Evolutionary conservation across 2,797 vertebrate species (phyloP).

Genomic region (Chaetodon trifasciatus): DNA sequence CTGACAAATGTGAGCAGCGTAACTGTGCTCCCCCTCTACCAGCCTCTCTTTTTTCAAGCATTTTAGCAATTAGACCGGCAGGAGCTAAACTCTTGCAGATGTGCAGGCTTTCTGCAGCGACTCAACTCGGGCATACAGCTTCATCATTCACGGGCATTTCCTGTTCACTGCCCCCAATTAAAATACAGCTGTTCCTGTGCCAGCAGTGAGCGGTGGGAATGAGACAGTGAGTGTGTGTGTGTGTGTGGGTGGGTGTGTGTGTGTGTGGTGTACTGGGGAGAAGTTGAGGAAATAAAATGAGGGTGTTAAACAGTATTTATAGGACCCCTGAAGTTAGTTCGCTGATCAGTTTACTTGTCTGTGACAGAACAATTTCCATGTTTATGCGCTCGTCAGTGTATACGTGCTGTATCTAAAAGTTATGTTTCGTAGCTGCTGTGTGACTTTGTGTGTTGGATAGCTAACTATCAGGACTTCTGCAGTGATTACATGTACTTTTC

Average conservation of each 20-base stretch:
- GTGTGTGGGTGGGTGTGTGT: background rate
- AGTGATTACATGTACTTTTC: background rate
- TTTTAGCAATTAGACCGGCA: constrained; percentile 72
- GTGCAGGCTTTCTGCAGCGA: constrained; percentile 69
- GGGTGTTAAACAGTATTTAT: background rate
- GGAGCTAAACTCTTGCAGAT: constrained; percentile 87
- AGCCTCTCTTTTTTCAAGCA: background rate
- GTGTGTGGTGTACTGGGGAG: background rate
- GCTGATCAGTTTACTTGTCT: constrained; percentile 6
- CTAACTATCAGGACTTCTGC: background rate
- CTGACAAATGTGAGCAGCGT: constrained; percentile 39
- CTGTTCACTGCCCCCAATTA: constrained; percentile 80
- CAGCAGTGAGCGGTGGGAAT: constrained; percentile 57
- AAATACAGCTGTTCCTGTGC: constrained; percentile 77
- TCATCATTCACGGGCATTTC: constrained; percentile 85
- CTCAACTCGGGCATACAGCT: constrained; percentile 69
- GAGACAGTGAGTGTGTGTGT: constrained; percentile 21
- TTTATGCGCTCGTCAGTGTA: background rate
- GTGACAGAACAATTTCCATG: background rate
- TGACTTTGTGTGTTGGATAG: background rate
- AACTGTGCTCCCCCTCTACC: constrained; percentile 39
- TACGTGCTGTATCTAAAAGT: background rate
- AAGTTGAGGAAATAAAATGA: background rate
- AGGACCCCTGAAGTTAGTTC: background rate
- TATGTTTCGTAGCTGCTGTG: background rate